These are phyloP conservation scores for Astyanax mexicanus DNA, from an alignment of 2,797 vertebrate species.

Conservation along the genomic window DNA sequence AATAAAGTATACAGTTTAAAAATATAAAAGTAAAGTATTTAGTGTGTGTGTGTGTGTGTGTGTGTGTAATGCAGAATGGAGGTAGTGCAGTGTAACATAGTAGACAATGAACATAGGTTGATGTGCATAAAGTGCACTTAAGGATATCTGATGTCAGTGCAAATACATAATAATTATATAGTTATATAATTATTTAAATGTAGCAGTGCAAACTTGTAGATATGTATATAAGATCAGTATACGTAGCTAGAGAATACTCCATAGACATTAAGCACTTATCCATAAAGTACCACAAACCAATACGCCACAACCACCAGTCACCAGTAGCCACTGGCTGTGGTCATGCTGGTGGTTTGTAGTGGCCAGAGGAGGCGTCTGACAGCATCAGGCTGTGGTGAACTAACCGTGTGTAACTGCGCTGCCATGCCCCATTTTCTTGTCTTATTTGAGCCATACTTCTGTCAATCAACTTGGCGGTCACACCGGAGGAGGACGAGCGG, in stretches of 20 bases:
- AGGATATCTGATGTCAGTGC: too few species aligned
- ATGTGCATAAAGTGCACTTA: too few species aligned
- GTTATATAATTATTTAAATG: too few species aligned
- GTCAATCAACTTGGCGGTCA: slow-evolving; percentile 34
- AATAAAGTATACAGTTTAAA: background rate
- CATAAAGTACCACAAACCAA: background rate
- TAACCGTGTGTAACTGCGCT: background rate
- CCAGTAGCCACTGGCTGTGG: background rate
- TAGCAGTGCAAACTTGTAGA: too few species aligned
- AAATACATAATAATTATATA: too few species aligned
- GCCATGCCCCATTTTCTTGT: slow-evolving; percentile 18
- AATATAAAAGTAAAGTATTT: too few species aligned
- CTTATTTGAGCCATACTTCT: slow-evolving; percentile 20
- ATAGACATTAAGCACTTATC: background rate
- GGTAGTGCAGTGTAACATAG: too few species aligned
- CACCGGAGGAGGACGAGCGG: background rate
- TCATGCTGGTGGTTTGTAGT: background rate
- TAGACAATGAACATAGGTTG: too few species aligned
- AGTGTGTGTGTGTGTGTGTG: too few species aligned
- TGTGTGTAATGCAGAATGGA: too few species aligned
- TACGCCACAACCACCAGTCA: background rate
- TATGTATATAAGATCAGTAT: too few species aligned
- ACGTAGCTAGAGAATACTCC: background rate
- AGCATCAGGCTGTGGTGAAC: slow-evolving; percentile 6
- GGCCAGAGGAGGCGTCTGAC: background rate